These are phyloP conservation scores for Leucosticte australis DNA, from an alignment of 2,113 vertebrate genomes.

Conservation along the genomic window DNA sequence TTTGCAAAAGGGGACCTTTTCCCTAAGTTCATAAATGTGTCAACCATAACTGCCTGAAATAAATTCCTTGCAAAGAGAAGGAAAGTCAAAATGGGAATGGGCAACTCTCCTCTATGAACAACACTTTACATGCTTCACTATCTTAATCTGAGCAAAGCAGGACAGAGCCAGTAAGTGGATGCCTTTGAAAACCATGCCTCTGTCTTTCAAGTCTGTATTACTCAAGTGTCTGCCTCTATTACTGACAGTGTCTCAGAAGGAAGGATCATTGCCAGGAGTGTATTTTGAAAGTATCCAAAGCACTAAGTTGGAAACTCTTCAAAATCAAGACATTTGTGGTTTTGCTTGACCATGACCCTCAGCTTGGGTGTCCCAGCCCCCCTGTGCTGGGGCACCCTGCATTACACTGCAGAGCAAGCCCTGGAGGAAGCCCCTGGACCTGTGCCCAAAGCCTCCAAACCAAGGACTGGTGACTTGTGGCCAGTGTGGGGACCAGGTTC, in stretches of 20 bases:
- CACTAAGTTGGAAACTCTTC: not conserved
- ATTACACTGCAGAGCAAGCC: not conserved
- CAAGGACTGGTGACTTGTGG: not conserved
- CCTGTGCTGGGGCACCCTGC: rapidly evolving
- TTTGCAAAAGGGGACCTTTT: not conserved
- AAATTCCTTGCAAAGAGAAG: not conserved
- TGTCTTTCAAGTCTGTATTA: not conserved
- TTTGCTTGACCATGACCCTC: not conserved
- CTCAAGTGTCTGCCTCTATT: not conserved
- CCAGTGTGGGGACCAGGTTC: not conserved
- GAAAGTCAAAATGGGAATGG: not conserved
- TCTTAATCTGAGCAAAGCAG: not conserved
- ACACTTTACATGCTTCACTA: not conserved
- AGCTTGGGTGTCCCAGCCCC: not conserved
- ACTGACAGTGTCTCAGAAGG: not conserved
- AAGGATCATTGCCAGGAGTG: not conserved
- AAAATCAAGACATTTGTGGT: not conserved
- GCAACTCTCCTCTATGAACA: not conserved
- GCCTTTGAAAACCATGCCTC: not conserved
- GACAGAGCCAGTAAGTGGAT: not conserved
- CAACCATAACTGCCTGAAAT: not conserved
- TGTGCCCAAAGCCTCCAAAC: not conserved
- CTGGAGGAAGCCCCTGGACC: not conserved
- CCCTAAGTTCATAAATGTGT: not conserved
- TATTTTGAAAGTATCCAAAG: not conserved